Percentiles rank a stretch among this genome's conserved stretches.
These are phyloP conservation scores for Sesamia nonagrioides DNA, from an alignment of 1,140 invertebrate genomes.

Conservation along the genomic window DNA sequence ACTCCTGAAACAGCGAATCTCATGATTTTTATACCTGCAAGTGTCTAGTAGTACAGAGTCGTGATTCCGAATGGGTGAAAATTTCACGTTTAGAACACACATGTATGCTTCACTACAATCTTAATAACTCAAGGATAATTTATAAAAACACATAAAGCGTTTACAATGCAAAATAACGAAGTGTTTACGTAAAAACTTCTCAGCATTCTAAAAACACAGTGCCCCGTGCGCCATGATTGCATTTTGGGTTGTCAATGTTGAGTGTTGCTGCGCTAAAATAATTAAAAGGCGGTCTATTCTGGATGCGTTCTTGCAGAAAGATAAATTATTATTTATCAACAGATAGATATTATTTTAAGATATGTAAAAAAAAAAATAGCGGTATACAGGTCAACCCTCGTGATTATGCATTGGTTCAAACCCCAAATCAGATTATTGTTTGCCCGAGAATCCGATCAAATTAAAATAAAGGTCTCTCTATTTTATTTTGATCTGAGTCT, in stretches of 20 bases:
- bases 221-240: conserved; percentile 88
- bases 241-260: conserved; percentile 88
- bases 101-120: conserved; percentile 82
- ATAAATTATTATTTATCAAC: neutral
- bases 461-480: too few relatives aligned
- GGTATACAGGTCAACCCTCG: too few relatives aligned
- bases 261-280: conserved; percentile 80
- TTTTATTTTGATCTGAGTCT: too few relatives aligned
- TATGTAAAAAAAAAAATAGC: neutral
- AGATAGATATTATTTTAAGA: neutral
- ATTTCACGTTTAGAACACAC: conserved; percentile 80
- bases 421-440: too few relatives aligned
- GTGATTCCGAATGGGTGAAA: conserved; percentile 80
- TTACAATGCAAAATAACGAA: conserved; percentile 83
- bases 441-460: too few relatives aligned
- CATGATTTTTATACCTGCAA: conserved; percentile 86
- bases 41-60: conserved; percentile 86
- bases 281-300: conserved; percentile 80
- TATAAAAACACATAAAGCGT: conserved; percentile 80
- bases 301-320: conserved; percentile 68
- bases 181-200: conserved; percentile 88
- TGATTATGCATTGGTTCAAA: too few relatives aligned
- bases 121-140: conserved; percentile 77
- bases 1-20: conserved; percentile 82
- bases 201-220: conserved; percentile 88